Conservation (phyloP, 2,888 invertebrate genomes). For the Tuta absoluta region DNA sequence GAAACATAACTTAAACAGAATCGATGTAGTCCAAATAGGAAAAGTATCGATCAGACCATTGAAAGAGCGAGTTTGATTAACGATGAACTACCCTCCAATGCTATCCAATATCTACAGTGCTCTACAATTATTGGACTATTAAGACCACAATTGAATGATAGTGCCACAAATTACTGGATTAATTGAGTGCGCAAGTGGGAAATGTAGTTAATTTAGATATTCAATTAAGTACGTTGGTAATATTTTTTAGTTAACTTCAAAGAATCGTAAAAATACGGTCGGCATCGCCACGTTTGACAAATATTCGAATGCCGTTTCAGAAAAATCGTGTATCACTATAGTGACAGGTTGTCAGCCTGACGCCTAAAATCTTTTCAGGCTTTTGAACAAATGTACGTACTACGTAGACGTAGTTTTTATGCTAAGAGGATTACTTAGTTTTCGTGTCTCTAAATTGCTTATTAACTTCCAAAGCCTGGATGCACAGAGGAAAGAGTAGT, state of each 20-base stretch:
- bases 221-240: too few relatives aligned
- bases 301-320: too few relatives aligned
- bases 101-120: conserved; percentile 2
- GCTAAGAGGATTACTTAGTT: too few relatives aligned
- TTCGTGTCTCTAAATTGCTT: not conserved
- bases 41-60: not conserved
- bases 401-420: too few relatives aligned
- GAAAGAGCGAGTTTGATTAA: conserved; percentile 14
- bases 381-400: too few relatives aligned
- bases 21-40: conserved; percentile 10
- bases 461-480: not conserved
- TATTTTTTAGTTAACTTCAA: too few relatives aligned
- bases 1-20: not conserved
- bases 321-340: too few relatives aligned
- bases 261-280: too few relatives aligned
- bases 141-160: conserved; percentile 5
- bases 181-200: not conserved
- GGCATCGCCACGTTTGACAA: too few relatives aligned
- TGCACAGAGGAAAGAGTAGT: not conserved
- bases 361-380: too few relatives aligned
- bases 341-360: too few relatives aligned
- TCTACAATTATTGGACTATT: conserved; percentile 1
- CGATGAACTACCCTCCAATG: conserved; percentile 7
- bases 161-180: not conserved
- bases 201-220: not conserved